Evolutionary conservation across 2,797 vertebrate species (phyloP).

Genomic region (Ciconia nigra): DNA sequence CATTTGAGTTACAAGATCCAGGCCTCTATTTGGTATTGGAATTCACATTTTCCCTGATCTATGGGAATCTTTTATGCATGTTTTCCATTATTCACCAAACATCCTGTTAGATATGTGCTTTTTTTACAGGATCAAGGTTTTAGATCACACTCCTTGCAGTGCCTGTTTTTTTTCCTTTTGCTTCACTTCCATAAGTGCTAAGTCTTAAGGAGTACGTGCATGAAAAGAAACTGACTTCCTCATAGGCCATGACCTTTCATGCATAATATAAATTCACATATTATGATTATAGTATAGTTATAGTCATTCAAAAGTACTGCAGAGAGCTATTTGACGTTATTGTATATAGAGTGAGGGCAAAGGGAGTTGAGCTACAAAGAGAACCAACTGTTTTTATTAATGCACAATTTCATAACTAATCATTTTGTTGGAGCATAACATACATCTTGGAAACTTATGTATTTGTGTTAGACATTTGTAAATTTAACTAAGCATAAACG

Average conservation of each 20-base stretch:
- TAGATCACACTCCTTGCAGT: not conserved
- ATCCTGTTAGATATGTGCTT: not conserved
- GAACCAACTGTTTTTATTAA: conserved; percentile 62
- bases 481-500: conserved; percentile 49
- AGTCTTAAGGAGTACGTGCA: not conserved
- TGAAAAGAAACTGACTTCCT: conserved; percentile 44
- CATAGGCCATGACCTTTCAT: conserved; percentile 3
- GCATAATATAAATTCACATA: conserved; percentile 51
- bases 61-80: not conserved
- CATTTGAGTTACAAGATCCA: not conserved
- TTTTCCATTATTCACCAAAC: not conserved
- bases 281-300: conserved; percentile 17
- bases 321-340: conserved; percentile 40
- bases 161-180: not conserved
- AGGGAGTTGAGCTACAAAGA: conserved; percentile 54
- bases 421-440: conserved; percentile 1
- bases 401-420: conserved; percentile 59
- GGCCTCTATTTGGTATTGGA: not conserved
- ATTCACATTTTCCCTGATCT: not conserved
- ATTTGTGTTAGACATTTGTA: conserved; percentile 56
- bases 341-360: conserved; percentile 54
- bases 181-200: not conserved
- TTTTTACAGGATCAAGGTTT: not conserved
- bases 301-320: conserved; percentile 19
- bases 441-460: conserved; percentile 30